Percentiles rank a stretch among this genome's conserved stretches.
Evolutionary conservation across 2,888 invertebrate genomes (phyloP).

Genomic region (Toxonevra muliebris): DNA sequence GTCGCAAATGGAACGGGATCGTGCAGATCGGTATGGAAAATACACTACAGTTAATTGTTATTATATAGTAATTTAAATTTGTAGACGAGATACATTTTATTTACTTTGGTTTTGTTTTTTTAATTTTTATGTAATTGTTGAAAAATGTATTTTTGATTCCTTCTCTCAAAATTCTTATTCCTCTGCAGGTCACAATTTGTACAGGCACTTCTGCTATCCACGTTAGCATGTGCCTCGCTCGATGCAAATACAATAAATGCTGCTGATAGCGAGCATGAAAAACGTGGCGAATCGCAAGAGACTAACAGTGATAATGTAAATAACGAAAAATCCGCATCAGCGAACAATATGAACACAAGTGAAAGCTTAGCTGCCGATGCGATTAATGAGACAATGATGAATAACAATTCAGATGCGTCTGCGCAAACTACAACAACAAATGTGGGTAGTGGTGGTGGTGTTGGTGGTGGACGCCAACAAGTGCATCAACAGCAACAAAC

Average conservation of each 20-base stretch:
- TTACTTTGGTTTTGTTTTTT: not conserved
- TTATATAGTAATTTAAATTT: too few species aligned
- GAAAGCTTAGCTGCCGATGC: slow-evolving; percentile 39
- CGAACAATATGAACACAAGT: slow-evolving; percentile 39
- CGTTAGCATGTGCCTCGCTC: slow-evolving; percentile 64
- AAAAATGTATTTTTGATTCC: not conserved
- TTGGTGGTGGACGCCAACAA: slow-evolving; percentile 49
- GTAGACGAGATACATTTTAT: not conserved
- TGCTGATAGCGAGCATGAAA: slow-evolving; percentile 49
- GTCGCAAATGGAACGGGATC: slow-evolving; percentile 68
- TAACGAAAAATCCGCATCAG: slow-evolving; percentile 53
- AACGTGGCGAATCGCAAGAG: slow-evolving; percentile 51
- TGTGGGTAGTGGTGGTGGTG: slow-evolving; percentile 42
- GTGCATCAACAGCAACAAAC: slow-evolving; percentile 65
- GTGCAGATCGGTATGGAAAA: slow-evolving; percentile 68
- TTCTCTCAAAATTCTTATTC: slow-evolving; percentile 11
- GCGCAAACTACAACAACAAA: slow-evolving; percentile 48
- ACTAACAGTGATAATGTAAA: slow-evolving; percentile 64
- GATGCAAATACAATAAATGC: slow-evolving; percentile 41
- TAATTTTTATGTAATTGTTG: not conserved
- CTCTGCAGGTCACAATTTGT: slow-evolving; percentile 69
- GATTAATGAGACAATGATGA: slow-evolving; percentile 54
- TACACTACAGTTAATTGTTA: too few species aligned
- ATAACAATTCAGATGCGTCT: slow-evolving; percentile 57
- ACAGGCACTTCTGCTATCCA: slow-evolving; percentile 74